A percentile compares a stretch with the other conserved stretches of the same genome.
phyloP scores from a whole-genome alignment of 2,797 vertebrate genomes.

The Chelon auratus region DNA sequence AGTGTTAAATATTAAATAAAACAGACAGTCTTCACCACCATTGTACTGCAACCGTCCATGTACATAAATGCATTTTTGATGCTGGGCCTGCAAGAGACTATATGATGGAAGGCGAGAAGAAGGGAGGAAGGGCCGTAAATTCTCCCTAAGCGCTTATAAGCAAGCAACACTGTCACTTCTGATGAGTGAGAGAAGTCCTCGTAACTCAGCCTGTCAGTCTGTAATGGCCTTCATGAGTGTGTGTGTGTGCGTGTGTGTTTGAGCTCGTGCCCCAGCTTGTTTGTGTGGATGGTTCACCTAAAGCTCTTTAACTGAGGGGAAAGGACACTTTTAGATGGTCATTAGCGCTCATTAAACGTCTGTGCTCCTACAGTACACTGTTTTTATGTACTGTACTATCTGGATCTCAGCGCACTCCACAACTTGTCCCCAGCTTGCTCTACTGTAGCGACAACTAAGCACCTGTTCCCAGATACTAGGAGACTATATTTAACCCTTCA shows the following conservation, averaged over 20 bases:
- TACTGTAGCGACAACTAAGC: slow-evolving; percentile 7
- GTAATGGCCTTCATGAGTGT: slow-evolving; percentile 45
- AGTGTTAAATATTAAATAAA: too few relatives aligned
- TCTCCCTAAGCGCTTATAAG: slow-evolving; percentile 64
- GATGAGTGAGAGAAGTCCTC: slow-evolving; percentile 59
- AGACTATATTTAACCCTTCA: background rate
- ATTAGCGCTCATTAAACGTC: slow-evolving; percentile 49
- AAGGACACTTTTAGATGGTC: slow-evolving; percentile 13
- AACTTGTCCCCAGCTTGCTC: slow-evolving; percentile 10
- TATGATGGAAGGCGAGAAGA: slow-evolving; percentile 39
- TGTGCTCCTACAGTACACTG: slow-evolving; percentile 22
- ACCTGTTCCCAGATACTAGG: slow-evolving; percentile 5
- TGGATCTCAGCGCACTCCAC: slow-evolving; percentile 10
- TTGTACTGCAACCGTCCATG: too few relatives aligned
- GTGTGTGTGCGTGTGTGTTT: slow-evolving; percentile 9
- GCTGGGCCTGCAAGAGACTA: slow-evolving; percentile 17
- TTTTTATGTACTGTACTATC: slow-evolving; percentile 26
- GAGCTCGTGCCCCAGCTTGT: background rate
- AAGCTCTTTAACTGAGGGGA: slow-evolving; percentile 37
- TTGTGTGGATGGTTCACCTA: slow-evolving; percentile 10
- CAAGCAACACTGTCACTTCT: slow-evolving; percentile 63
- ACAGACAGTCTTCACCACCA: too few relatives aligned
- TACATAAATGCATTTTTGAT: slow-evolving; percentile 14
- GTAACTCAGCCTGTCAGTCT: slow-evolving; percentile 65
- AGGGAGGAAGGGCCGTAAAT: slow-evolving; percentile 45